A percentile compares a stretch with the other conserved stretches of the same genome.
phyloP scores from a whole-genome alignment of 64 coral and sea anemone genomes.

The Cladopsammia gracilis region DNA sequence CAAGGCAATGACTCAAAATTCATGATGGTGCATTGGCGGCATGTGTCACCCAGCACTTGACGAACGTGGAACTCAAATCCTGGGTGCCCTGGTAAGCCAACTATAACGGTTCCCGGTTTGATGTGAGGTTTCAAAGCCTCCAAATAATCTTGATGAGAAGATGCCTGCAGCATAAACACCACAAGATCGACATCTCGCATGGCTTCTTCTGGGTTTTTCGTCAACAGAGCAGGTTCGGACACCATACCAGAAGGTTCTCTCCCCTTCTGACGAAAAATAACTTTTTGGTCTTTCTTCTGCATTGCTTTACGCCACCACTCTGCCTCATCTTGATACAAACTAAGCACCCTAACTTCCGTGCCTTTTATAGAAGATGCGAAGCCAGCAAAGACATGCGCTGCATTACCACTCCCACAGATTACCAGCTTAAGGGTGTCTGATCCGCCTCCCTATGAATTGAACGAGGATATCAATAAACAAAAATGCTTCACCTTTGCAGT shows the following conservation, averaged over 20 bases:
- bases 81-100: slow-evolving; percentile 21
- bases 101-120: slow-evolving; percentile 20
- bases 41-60: slow-evolving; percentile 7
- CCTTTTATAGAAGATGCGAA: slow-evolving; percentile 69
- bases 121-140: slow-evolving; percentile 21
- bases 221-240: slow-evolving; percentile 6
- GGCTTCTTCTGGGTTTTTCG: slow-evolving; percentile 37
- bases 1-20: slow-evolving; percentile 54
- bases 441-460: background rate
- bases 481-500: too few relatives aligned
- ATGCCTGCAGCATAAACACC: slow-evolving; percentile 45
- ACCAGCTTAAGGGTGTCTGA: slow-evolving; percentile 60
- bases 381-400: slow-evolving; percentile 74
- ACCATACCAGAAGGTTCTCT: background rate
- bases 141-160: slow-evolving; percentile 28
- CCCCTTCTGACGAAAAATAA: background rate
- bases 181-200: slow-evolving; percentile 24
- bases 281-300: background rate
- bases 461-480: too few relatives aligned
- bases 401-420: slow-evolving; percentile 88
- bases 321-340: slow-evolving; percentile 83
- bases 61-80: slow-evolving; percentile 54
- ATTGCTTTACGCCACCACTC: slow-evolving; percentile 47
- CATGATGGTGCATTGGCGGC: background rate
- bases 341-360: slow-evolving; percentile 79